Conservation (phyloP, 2,888 invertebrate genomes). For the Ophonus ardosiacus region DNA sequence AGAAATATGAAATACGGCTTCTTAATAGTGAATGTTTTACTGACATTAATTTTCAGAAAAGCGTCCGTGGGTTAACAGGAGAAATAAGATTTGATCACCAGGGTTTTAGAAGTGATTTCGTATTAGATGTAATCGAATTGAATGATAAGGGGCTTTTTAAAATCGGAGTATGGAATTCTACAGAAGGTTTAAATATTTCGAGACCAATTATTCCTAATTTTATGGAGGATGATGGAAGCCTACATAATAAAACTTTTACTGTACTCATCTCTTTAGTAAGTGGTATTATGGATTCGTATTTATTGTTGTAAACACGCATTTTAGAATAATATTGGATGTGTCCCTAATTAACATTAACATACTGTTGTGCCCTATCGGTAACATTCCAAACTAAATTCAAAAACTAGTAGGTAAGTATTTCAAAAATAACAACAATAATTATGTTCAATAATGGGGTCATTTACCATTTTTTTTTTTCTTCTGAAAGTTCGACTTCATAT, state of each 20-base stretch:
- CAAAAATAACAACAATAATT: too few relatives aligned
- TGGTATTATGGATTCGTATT: too few relatives aligned
- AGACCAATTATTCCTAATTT: conserved; percentile 69
- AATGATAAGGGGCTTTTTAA: conserved; percentile 81
- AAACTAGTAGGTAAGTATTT: too few relatives aligned
- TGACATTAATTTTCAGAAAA: conserved; percentile 78
- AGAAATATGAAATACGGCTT: neutral
- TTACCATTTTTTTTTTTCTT: too few relatives aligned
- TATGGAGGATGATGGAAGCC: conserved; percentile 78
- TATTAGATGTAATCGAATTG: conserved; percentile 83
- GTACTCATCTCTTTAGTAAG: conserved; percentile 86
- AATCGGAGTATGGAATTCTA: conserved; percentile 84
- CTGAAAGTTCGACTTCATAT: too few relatives aligned
- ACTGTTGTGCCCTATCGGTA: too few relatives aligned
- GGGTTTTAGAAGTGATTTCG: conserved; percentile 85
- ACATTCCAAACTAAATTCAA: too few relatives aligned
- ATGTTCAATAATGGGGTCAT: too few relatives aligned
- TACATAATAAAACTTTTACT: conserved; percentile 85
- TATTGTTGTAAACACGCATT: too few relatives aligned
- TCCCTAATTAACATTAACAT: too few relatives aligned
- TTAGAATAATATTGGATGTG: too few relatives aligned
- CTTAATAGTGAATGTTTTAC: too few relatives aligned
- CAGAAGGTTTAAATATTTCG: conserved; percentile 79
- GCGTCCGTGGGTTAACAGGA: conserved; percentile 85
- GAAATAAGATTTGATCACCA: conserved; percentile 86